Evolutionary conservation across 2,797 vertebrate genomes (phyloP).

Genomic region (Myoxocephalus aenaeus): DNA sequence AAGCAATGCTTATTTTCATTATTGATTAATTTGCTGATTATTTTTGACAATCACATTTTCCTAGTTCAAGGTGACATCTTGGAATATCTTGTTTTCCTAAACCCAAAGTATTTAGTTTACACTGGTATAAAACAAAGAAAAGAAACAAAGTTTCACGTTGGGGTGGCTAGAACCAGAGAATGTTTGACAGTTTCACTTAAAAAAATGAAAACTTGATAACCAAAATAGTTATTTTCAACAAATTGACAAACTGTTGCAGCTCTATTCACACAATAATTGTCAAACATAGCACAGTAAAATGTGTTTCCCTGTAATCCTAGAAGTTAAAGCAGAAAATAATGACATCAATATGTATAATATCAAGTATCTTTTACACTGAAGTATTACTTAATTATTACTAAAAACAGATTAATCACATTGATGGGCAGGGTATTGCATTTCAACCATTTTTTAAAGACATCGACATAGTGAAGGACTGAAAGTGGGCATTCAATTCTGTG

Average conservation of each 20-base stretch:
- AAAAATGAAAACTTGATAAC: not conserved
- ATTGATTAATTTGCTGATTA: not conserved
- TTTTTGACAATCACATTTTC: not conserved
- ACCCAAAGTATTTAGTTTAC: not conserved
- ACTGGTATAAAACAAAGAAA: not conserved
- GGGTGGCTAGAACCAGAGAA: not conserved
- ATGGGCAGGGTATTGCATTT: not conserved
- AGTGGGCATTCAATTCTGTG: not conserved
- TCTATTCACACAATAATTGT: not conserved
- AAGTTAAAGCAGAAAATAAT: not conserved
- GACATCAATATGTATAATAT: not conserved
- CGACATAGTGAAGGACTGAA: not conserved
- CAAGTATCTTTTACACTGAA: not conserved
- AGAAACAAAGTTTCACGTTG: not conserved
- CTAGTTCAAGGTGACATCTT: not conserved
- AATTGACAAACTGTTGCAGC: not conserved
- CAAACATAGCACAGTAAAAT: not conserved
- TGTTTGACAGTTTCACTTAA: not conserved
- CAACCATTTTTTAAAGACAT: not conserved
- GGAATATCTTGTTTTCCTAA: not conserved
- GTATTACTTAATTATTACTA: not conserved
- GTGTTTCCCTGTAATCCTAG: not conserved
- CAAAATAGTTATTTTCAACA: not conserved
- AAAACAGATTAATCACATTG: no score
- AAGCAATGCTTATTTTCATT: not conserved